Evolutionary conservation across 2,113 vertebrate genomes (phyloP).

Genomic region (Hippocampus guttulatus): DNA sequence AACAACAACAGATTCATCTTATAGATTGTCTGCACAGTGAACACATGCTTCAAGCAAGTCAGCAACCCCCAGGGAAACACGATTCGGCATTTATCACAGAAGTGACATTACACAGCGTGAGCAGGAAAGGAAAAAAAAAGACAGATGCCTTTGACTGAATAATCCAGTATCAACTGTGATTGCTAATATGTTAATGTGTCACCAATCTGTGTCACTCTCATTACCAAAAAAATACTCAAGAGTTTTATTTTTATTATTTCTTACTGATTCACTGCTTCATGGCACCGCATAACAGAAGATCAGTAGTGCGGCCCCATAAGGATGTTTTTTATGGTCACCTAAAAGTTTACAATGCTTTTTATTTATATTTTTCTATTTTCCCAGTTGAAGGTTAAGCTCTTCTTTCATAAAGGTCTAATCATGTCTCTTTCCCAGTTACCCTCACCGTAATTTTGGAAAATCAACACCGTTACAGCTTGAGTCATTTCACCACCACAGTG

Average conservation of each 20-base stretch:
- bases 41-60: constrained; percentile 18
- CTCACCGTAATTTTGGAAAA: neutral
- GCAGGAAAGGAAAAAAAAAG: neutral
- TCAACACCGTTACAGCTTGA: neutral
- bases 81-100: neutral
- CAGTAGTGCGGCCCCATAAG: too few relatives aligned
- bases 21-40: constrained; percentile 10
- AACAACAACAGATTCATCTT: constrained; percentile 9
- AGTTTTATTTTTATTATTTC: neutral
- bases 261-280: neutral
- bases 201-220: neutral
- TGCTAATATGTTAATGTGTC: neutral
- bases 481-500: neutral
- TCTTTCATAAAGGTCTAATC: neutral
- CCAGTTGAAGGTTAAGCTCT: neutral
- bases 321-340: neutral
- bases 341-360: neutral
- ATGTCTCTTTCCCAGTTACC: neutral
- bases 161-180: neutral
- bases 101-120: neutral
- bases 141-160: neutral
- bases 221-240: neutral
- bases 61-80: constrained; percentile 7
- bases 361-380: neutral
- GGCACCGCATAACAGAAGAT: neutral